These are phyloP conservation scores for Bicyclus anynana DNA, from an alignment of 1,140 invertebrate species.

Conservation along the genomic window DNA sequence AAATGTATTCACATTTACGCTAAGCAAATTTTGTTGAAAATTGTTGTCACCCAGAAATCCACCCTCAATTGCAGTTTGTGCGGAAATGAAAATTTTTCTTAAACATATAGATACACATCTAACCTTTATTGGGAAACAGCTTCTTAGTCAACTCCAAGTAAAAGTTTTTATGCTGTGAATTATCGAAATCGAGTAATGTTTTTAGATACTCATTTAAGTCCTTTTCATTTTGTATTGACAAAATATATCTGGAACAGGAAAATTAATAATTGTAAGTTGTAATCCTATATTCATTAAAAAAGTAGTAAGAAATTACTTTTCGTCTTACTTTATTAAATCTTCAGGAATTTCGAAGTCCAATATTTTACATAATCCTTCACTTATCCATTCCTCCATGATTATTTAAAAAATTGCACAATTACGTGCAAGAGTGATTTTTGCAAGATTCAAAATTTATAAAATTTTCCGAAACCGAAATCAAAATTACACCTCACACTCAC, in stretches of 20 bases:
- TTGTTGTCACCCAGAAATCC: no score
- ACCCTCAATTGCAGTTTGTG: no score
- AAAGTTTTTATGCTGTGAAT: conserved; percentile 81
- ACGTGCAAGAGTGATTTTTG: conserved; percentile 4
- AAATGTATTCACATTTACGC: no score
- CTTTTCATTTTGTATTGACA: conserved; percentile 80
- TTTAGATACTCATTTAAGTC: conserved; percentile 85
- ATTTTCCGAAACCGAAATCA: no score
- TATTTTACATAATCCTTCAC: conserved; percentile 77
- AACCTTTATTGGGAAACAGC: conserved; percentile 59
- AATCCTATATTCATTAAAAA: no score
- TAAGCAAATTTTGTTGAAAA: no score
- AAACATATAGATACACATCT: conserved; percentile 4
- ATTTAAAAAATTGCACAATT: conserved; percentile 12
- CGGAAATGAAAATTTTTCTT: not conserved
- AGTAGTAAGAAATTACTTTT: no score
- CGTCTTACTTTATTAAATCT: conserved; percentile 79
- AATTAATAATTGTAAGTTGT: conserved; percentile 26
- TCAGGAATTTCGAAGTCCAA: conserved; percentile 81
- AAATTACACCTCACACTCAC: no score
- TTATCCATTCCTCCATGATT: conserved; percentile 79
- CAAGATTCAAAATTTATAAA: not conserved
- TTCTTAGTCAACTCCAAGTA: conserved; percentile 80
- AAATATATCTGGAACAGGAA: conserved; percentile 76
- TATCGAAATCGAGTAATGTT: conserved; percentile 81